Conservation (phyloP, 2,888 invertebrate species). For the Dorcus hopei region DNA sequence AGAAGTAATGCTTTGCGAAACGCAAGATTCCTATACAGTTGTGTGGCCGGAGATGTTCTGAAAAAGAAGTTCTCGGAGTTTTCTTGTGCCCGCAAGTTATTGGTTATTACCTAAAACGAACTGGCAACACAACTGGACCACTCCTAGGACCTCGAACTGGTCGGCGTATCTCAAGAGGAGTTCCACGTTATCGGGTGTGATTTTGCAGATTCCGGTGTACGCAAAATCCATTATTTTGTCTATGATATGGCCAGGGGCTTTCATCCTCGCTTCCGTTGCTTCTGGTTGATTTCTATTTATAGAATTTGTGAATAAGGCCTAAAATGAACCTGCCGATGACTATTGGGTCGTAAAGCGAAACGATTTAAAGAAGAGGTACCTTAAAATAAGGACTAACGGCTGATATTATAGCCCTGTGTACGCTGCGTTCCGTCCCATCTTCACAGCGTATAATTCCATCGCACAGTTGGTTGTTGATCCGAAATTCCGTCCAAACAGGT, state of each 20-base stretch:
- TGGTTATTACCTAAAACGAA: conserved; percentile 53
- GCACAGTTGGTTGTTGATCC: conserved; percentile 64
- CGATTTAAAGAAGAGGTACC: conserved; percentile 18
- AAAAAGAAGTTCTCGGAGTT: conserved; percentile 6
- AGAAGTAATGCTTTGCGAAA: conserved; percentile 69
- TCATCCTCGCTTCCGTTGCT: conserved; percentile 59
- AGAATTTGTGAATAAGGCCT: conserved; percentile 67
- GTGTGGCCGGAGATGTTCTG: conserved; percentile 59
- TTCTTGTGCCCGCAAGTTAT: neutral
- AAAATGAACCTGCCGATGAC: conserved; percentile 6
- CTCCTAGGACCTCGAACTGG: conserved; percentile 69
- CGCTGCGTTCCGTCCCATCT: conserved; percentile 59
- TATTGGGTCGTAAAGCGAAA: neutral
- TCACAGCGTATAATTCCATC: conserved; percentile 67
- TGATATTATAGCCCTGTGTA: conserved; percentile 69
- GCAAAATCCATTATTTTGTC: conserved; percentile 69
- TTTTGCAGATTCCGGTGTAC: conserved; percentile 66
- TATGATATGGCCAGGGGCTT: conserved; percentile 60
- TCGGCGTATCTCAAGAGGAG: conserved; percentile 68
- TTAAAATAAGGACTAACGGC: conserved; percentile 72
- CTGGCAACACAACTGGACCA: conserved; percentile 67
- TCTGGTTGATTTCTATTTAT: conserved; percentile 61
- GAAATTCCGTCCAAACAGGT: conserved; percentile 65
- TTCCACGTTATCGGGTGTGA: conserved; percentile 67
- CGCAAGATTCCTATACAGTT: conserved; percentile 71